Conservation (phyloP, 2,113 vertebrate species). For the Toxotes chatareus region DNA sequence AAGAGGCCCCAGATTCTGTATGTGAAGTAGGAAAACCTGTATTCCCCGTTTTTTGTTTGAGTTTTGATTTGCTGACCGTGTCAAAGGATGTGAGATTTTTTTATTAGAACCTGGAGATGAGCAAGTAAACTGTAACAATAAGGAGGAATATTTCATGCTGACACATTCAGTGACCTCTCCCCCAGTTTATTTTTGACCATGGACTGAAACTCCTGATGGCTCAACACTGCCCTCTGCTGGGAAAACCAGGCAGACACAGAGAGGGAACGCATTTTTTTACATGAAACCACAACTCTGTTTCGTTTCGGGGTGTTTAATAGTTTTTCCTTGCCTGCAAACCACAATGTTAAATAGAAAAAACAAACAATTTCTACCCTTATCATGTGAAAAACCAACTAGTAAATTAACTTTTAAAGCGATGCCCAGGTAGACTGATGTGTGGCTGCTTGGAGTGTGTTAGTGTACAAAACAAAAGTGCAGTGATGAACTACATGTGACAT, state of each 20-base stretch:
- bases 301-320: background rate
- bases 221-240: slow-evolving; percentile 62
- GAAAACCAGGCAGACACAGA: background rate
- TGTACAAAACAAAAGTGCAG: slow-evolving; percentile 11
- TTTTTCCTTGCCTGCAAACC: background rate
- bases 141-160: slow-evolving; percentile 24
- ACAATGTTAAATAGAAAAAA: background rate
- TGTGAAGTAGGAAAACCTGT: background rate
- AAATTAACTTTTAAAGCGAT: background rate
- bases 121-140: slow-evolving; percentile 9
- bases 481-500: slow-evolving; percentile 25
- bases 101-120: slow-evolving; percentile 4
- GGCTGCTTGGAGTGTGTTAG: slow-evolving; percentile 20
- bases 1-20: background rate
- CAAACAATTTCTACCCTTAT: background rate
- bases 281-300: background rate
- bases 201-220: background rate
- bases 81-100: slow-evolving; percentile 1
- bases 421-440: slow-evolving; percentile 16
- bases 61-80: slow-evolving; percentile 21
- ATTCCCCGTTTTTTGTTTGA: slow-evolving; percentile 9
- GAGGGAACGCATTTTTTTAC: background rate
- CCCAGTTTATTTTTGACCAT: slow-evolving; percentile 15
- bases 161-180: slow-evolving; percentile 47
- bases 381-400: background rate